Conservation (phyloP, 1,140 invertebrate species). For the Pogonomyrmex californicus region DNA sequence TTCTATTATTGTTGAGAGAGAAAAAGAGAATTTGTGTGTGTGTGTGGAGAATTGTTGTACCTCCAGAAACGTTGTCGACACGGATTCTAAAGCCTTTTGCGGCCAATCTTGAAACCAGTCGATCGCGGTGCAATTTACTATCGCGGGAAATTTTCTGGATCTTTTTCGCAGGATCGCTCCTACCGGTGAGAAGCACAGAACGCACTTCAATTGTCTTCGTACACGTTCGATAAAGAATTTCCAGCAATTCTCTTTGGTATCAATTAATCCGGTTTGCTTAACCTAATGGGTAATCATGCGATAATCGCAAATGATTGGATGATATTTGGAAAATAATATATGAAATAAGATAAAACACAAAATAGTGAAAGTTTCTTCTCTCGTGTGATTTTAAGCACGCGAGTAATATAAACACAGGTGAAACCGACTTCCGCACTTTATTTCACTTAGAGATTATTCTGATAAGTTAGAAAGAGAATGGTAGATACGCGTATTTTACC, state of each 20-base stretch:
- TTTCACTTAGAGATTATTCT: background rate
- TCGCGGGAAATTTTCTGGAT: slow-evolving; percentile 96
- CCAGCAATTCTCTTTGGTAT: slow-evolving; percentile 98
- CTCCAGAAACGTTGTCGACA: slow-evolving; percentile 93
- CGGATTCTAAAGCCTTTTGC: slow-evolving; percentile 95
- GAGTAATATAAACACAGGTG: background rate
- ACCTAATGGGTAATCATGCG: slow-evolving; percentile 80
- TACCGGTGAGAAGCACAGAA: slow-evolving; percentile 96
- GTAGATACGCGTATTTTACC: slow-evolving; percentile 86
- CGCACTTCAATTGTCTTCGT: slow-evolving; percentile 90
- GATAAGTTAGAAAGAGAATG: background rate
- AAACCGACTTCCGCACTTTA: background rate
- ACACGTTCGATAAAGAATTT: slow-evolving; percentile 97
- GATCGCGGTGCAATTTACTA: slow-evolving; percentile 97
- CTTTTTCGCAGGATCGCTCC: slow-evolving; percentile 94
- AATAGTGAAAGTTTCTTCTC: background rate
- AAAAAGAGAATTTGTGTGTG: slow-evolving; percentile 20
- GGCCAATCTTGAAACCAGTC: slow-evolving; percentile 99
- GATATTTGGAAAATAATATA: background rate
- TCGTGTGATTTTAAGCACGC: background rate
- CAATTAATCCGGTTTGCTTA: slow-evolving; percentile 93
- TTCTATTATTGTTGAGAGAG: slow-evolving; percentile 3
- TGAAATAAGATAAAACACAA: slow-evolving; percentile 1
- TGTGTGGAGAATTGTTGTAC: slow-evolving; percentile 67
- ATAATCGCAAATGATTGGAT: background rate